A percentile compares a stretch with the other conserved stretches of the same genome.
phyloP scores from a whole-genome alignment of 2,888 invertebrate species.

The Lymantria dispar region DNA sequence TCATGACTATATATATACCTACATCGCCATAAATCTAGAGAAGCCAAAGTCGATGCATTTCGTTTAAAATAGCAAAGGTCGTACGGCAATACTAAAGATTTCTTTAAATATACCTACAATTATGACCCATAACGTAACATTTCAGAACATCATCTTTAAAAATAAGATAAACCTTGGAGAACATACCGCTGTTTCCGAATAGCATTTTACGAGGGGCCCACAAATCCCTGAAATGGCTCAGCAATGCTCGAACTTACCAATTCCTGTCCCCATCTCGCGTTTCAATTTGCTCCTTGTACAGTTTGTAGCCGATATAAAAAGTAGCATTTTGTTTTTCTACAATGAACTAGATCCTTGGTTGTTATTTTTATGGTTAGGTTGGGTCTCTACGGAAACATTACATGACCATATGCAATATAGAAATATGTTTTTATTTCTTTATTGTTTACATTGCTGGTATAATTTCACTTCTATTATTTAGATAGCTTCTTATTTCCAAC shows the following conservation, averaged over 20 bases:
- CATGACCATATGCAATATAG: slow-evolving; percentile 18
- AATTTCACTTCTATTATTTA: too few species aligned
- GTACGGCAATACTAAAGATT: too few species aligned
- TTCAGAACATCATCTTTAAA: slow-evolving; percentile 47
- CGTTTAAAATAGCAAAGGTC: too few species aligned
- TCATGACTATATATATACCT: too few species aligned
- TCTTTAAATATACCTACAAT: too few species aligned
- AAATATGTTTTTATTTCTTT: slow-evolving; percentile 17
- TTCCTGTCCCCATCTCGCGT: slow-evolving; percentile 53
- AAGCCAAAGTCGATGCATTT: too few species aligned
- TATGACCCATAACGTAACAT: slow-evolving; percentile 9
- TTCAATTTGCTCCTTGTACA: slow-evolving; percentile 67
- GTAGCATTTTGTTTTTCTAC: slow-evolving; percentile 55
- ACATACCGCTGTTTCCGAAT: slow-evolving; percentile 45
- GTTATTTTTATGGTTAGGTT: slow-evolving; percentile 51
- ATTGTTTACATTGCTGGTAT: too few species aligned
- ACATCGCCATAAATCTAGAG: too few species aligned
- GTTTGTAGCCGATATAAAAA: slow-evolving; percentile 52
- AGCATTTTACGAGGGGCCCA: slow-evolving; percentile 66
- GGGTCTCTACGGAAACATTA: slow-evolving; percentile 34
- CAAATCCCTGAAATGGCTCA: slow-evolving; percentile 58
- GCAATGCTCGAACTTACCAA: slow-evolving; percentile 55
- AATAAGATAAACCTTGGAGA: slow-evolving; percentile 58
- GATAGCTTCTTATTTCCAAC: too few species aligned
- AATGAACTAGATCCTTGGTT: slow-evolving; percentile 41